Evolutionary conservation across 1,140 invertebrate genomes (phyloP).

Genomic region (Venustaconcha ellipsiformis): DNA sequence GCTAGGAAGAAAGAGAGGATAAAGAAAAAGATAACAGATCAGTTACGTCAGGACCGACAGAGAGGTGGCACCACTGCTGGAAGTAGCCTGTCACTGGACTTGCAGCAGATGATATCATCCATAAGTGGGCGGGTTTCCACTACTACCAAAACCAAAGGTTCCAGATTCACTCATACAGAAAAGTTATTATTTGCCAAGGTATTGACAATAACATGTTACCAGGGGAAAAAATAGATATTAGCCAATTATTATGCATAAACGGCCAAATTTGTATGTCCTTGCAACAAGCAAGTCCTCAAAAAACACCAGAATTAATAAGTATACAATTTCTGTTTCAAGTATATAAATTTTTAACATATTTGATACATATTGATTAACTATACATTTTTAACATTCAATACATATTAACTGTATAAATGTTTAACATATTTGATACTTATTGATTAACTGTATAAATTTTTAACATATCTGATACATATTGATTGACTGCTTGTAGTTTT

Average conservation of each 20-base stretch:
- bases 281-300: background rate
- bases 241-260: no score
- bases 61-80: constrained; percentile 34
- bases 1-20: constrained; percentile 54
- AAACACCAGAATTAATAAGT: constrained; percentile 1
- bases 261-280: no score
- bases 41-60: constrained; percentile 56
- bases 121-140: constrained; percentile 43
- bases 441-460: no score
- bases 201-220: background rate
- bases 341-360: no score
- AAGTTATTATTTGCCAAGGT: constrained; percentile 69
- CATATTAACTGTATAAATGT: no score
- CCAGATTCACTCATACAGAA: constrained; percentile 68
- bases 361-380: no score
- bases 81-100: constrained; percentile 40
- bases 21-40: constrained; percentile 53
- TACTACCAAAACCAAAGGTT: constrained; percentile 60
- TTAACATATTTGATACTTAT: no score
- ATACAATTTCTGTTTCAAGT: background rate
- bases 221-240: no score
- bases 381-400: no score
- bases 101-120: constrained; percentile 56
- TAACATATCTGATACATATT: no score
- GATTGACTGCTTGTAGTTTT: no score